phyloP scores from a whole-genome alignment of 2,797 vertebrate genomes.

The Silurus lanzhouensis region DNA sequence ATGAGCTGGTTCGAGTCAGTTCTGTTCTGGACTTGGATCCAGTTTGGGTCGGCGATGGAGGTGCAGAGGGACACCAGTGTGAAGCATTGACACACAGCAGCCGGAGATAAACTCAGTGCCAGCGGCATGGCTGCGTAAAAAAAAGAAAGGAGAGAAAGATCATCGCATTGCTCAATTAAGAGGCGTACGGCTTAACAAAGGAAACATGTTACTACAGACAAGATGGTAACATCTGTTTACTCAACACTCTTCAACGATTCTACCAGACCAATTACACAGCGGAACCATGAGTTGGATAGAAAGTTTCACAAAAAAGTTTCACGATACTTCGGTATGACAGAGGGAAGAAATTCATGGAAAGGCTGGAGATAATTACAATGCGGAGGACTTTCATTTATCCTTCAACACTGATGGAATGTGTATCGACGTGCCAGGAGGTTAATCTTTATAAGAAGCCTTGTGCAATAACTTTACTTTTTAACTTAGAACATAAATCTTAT shows the following conservation, averaged over 20 bases:
- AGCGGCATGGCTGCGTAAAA: constrained; percentile 50
- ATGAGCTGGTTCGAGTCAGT: constrained; percentile 52
- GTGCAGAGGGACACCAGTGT: constrained; percentile 67
- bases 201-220: not conserved
- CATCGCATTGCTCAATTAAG: not conserved
- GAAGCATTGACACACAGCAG: constrained; percentile 65
- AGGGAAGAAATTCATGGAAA: not conserved
- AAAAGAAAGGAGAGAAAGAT: not conserved
- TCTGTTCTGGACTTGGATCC: constrained; percentile 60
- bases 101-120: constrained; percentile 59
- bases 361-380: not conserved
- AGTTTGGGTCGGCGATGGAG: constrained; percentile 66
- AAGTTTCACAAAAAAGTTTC: not conserved
- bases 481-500: not conserved
- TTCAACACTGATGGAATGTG: not conserved
- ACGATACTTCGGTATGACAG: not conserved
- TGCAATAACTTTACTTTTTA: not conserved
- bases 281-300: not conserved
- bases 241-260: not conserved
- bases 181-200: no score
- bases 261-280: not conserved
- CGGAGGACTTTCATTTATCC: not conserved
- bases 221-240: not conserved
- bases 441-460: not conserved
- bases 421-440: not conserved